Evolutionary conservation across 2,888 invertebrate genomes (phyloP).

Genomic region (Chydorus sphaericus): DNA sequence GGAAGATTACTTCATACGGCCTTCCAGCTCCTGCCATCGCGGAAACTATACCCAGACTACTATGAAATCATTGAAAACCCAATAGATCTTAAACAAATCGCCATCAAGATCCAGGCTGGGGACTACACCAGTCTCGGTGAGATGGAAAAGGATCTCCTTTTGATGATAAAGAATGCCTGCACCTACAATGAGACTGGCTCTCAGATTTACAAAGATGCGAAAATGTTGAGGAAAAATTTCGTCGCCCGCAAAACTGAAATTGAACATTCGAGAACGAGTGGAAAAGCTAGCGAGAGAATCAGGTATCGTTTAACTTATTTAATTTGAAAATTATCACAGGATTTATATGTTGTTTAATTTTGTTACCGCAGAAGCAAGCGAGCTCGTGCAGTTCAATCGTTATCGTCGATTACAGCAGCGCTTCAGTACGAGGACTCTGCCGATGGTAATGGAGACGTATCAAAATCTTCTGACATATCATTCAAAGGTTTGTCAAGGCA

Average conservation of each 20-base stretch:
- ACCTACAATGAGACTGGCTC: conserved; percentile 93
- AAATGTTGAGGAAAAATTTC: conserved; percentile 63
- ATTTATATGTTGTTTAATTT: neutral
- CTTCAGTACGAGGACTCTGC: conserved; percentile 43
- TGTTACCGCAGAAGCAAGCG: conserved; percentile 26
- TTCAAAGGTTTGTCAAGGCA: conserved; percentile 17
- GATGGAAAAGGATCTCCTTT: conserved; percentile 73
- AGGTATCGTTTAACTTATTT: conserved; percentile 29
- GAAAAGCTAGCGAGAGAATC: conserved; percentile 54
- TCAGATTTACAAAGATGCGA: conserved; percentile 89
- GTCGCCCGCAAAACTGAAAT: conserved; percentile 21
- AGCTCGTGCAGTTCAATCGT: conserved; percentile 34
- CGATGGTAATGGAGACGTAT: conserved; percentile 21
- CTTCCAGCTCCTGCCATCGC: conserved; percentile 83
- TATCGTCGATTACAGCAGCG: conserved; percentile 44
- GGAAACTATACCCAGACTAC: conserved; percentile 79
- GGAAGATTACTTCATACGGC: conserved; percentile 70
- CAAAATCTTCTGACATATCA: neutral
- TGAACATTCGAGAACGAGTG: conserved; percentile 27
- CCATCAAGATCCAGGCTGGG: conserved; percentile 71
- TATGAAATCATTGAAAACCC: conserved; percentile 86
- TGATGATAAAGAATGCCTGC: conserved; percentile 91
- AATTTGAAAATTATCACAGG: neutral
- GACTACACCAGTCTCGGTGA: conserved; percentile 63
- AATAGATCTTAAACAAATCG: conserved; percentile 85